Base-by-base conservation (phyloP, 2,888 invertebrate species). In the Balanococcus diminutus region DNA sequence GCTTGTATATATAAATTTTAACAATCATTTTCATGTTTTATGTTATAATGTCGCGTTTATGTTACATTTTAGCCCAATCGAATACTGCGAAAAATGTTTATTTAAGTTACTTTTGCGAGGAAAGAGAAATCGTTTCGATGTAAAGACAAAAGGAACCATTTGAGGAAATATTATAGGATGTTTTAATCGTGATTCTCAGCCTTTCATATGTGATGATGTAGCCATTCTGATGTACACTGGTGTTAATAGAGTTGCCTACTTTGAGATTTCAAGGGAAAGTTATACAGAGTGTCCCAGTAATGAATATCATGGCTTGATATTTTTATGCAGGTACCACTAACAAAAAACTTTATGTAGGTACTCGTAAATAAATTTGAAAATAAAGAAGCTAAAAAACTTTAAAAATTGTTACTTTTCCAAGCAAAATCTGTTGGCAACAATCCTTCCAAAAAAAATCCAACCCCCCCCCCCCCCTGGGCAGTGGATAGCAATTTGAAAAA, bases 1-100 rank as follows among this genome's bases (percentile, higher is more conserved):
- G 75, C 75, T 39, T 85, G 75, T 85, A 72, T 75, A 85, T 79
- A 85, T 84, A 72, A 82, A 82, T 82, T 82, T 82, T 32, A 82
- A 82, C 82, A 82, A 82, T 82, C 82, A 82, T 82, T 82, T 82
- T 82, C 56, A 82, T 31, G 39, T 82, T 82, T 25, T 51, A 82
- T 82, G 46, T 82, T 82, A 67, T 28, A 79, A 79, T 79, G 75
- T 79, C 36, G 75, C 36, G 56, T 82, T 51, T 82, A 51, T 82
- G 46, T 42, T 25, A 46, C 22, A 31, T 51, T 82, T n/a, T 46
- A 56, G 56, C 31, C 31, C 28, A 82, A 56, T 51, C 56, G 82
- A 46, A 82, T 51, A 31, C 46, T 16, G 46, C 14, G 56, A 31
- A 82, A 82, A 32, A 31, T 56, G 28, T 56, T 56, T 82, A 82